Evolutionary conservation across 1,140 invertebrate genomes (phyloP).

Genomic region (Drosophila kohkoa): DNA sequence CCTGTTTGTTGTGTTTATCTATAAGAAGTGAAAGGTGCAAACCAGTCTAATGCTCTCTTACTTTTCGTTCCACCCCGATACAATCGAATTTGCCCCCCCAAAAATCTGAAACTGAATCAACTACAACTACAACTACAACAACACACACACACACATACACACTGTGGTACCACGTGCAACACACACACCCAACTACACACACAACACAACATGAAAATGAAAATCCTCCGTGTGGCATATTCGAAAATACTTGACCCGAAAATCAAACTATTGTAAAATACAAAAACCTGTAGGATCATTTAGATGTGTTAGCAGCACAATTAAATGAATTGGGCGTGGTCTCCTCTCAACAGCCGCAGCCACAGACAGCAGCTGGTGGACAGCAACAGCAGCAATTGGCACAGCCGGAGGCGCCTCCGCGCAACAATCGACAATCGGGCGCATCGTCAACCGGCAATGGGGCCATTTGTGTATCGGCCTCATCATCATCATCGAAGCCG

Average conservation of each 20-base stretch:
- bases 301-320: constrained; percentile 96
- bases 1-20: constrained; percentile 56
- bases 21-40: constrained; percentile 67
- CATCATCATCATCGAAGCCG: constrained; percentile 70
- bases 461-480: constrained; percentile 47
- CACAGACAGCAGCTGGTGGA: constrained; percentile 69
- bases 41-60: constrained; percentile 84
- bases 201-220: constrained; percentile 48
- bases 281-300: constrained; percentile 88
- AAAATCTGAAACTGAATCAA: constrained; percentile 6
- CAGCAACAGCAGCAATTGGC: constrained; percentile 71
- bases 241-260: constrained; percentile 49
- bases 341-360: constrained; percentile 85
- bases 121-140: constrained; percentile 35
- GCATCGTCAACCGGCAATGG: constrained; percentile 66
- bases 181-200: constrained; percentile 41
- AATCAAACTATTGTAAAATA: constrained; percentile 72
- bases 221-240: constrained; percentile 67
- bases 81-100: constrained; percentile 28
- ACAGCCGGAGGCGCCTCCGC: constrained; percentile 87
- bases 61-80: constrained; percentile 70
- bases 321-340: constrained; percentile 95
- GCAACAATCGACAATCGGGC: constrained; percentile 85
- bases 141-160: constrained; percentile 37
- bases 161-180: constrained; percentile 75